phyloP scores from a whole-genome alignment of 2,888 invertebrate species.

The Ariolimax columbianus region DNA sequence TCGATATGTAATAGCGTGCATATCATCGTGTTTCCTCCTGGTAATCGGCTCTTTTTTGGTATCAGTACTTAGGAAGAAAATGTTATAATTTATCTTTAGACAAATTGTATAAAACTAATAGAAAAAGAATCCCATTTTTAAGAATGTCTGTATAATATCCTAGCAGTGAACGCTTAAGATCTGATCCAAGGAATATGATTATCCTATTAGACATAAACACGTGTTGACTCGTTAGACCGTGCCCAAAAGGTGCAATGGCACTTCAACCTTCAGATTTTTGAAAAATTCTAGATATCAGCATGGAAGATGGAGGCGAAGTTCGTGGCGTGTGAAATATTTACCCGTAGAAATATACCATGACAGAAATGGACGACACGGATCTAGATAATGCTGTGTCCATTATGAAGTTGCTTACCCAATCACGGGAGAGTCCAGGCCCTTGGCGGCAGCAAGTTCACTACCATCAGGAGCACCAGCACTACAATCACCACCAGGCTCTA shows the following conservation, averaged over 20 bases:
- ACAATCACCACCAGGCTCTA: not conserved
- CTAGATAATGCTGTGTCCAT: conserved; percentile 33
- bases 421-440: not conserved
- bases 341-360: not conserved
- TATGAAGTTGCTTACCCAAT: conserved; percentile 29
- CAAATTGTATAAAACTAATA: too few relatives aligned
- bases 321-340: not conserved
- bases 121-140: too few relatives aligned
- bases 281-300: not conserved
- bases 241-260: not conserved
- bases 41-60: too few relatives aligned
- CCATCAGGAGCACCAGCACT: not conserved
- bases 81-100: too few relatives aligned
- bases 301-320: not conserved
- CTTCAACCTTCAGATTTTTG: not conserved
- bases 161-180: too few relatives aligned
- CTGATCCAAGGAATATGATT: too few relatives aligned
- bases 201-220: too few relatives aligned
- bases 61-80: too few relatives aligned
- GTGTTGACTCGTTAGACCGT: not conserved
- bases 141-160: too few relatives aligned
- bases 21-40: too few relatives aligned
- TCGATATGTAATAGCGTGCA: too few relatives aligned
- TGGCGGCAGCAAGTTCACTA: not conserved
- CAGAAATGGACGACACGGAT: not conserved